phyloP scores from a whole-genome alignment of 1,140 invertebrate species.

The Drosophila kurseongensis region DNA sequence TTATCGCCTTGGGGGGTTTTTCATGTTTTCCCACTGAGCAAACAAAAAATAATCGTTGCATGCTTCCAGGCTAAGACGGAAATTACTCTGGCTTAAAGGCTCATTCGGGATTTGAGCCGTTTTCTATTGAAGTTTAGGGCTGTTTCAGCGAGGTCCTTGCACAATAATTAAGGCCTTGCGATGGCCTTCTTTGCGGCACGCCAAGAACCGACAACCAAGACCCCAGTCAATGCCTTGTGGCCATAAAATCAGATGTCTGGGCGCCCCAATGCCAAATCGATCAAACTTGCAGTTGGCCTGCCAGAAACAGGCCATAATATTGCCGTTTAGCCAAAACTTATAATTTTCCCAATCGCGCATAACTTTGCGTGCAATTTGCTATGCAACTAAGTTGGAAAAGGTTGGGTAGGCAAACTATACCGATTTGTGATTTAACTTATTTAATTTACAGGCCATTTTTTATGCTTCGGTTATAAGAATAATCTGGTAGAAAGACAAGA shows the following conservation, averaged over 20 bases:
- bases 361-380: constrained; percentile 38
- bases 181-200: constrained; percentile 52
- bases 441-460: too few relatives aligned
- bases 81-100: constrained; percentile 30
- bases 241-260: constrained; percentile 19
- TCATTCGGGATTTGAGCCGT: constrained; percentile 10
- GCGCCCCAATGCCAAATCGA: constrained; percentile 66
- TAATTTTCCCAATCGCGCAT: constrained; percentile 33
- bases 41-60: constrained; percentile 26
- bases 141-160: constrained; percentile 20
- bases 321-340: constrained; percentile 32
- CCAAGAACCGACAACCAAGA: constrained; percentile 29
- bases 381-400: constrained; percentile 13
- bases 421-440: too few relatives aligned
- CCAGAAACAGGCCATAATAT: constrained; percentile 27
- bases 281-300: constrained; percentile 66
- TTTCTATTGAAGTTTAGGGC: not conserved
- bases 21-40: constrained; percentile 18
- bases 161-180: constrained; percentile 58
- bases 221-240: constrained; percentile 33
- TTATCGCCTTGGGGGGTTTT: constrained; percentile 22
- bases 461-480: too few relatives aligned
- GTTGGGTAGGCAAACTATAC: not conserved
- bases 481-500: not conserved
- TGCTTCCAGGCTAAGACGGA: constrained; percentile 17